These are phyloP conservation scores for Hippoglossus stenolepis DNA, from an alignment of 2,113 vertebrate genomes.

Conservation along the genomic window DNA sequence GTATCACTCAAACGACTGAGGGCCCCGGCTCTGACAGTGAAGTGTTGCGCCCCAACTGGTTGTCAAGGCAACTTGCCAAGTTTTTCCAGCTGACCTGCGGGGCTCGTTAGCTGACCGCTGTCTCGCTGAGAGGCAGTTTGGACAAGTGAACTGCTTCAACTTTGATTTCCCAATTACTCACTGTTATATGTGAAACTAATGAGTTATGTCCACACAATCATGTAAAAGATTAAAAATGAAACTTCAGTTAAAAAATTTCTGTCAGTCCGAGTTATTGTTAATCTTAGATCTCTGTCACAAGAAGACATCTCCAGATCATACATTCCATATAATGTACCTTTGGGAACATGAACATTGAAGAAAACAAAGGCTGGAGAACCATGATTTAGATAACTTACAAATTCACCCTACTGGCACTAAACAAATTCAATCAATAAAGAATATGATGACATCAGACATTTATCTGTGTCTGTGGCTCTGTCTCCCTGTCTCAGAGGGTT, in stretches of 20 bases:
- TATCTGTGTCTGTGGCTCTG: background rate
- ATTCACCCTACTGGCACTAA: background rate
- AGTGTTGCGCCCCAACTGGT: slow-evolving; percentile 43
- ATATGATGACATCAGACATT: background rate
- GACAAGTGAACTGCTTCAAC: slow-evolving; percentile 12
- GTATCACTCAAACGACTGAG: slow-evolving; percentile 5
- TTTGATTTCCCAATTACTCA: slow-evolving; percentile 1
- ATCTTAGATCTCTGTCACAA: background rate
- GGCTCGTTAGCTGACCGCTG: slow-evolving; percentile 45
- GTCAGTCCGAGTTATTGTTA: background rate
- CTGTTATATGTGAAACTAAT: background rate
- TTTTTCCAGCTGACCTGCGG: slow-evolving; percentile 57
- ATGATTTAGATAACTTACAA: background rate
- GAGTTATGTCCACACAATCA: background rate
- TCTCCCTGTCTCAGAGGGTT: slow-evolving; percentile 86
- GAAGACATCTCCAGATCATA: slow-evolving; percentile 15
- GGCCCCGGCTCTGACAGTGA: slow-evolving; percentile 21
- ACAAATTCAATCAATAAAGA: slow-evolving; percentile 3
- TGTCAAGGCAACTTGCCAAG: slow-evolving; percentile 52
- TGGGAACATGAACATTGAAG: slow-evolving; percentile 1
- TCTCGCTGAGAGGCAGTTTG: slow-evolving; percentile 29
- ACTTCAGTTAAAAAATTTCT: background rate
- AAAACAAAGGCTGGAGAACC: background rate
- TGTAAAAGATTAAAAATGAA: background rate
- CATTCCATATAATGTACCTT: slow-evolving; percentile 13